Conservation (phyloP, 2,888 invertebrate genomes). For the Amblyteles armatorius region DNA sequence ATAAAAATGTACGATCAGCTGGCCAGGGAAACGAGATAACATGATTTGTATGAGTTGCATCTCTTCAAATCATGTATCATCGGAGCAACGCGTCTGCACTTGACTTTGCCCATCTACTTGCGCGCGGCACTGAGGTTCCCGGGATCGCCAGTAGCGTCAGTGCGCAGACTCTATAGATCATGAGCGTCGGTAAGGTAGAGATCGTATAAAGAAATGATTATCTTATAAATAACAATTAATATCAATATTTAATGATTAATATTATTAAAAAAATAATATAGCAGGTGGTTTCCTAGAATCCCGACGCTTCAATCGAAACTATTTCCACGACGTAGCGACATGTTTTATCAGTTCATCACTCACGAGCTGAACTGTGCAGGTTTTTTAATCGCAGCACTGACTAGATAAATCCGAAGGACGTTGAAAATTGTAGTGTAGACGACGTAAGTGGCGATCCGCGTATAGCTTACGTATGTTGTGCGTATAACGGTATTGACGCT, state of each 20-base stretch:
- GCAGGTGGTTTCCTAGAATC: background rate
- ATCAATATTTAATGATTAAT: background rate
- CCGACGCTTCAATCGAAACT: background rate
- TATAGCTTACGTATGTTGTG: no score
- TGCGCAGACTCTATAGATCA: slow-evolving; percentile 46
- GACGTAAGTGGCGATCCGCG: no score
- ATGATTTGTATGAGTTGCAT: background rate
- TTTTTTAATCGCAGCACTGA: background rate
- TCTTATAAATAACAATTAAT: no score
- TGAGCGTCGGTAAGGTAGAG: slow-evolving; percentile 29
- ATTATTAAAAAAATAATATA: background rate
- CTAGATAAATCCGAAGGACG: background rate
- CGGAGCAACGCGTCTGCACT: background rate
- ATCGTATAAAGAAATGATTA: background rate
- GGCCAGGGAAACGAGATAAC: background rate
- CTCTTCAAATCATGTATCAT: background rate
- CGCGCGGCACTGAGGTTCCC: background rate
- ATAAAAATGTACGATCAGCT: no score
- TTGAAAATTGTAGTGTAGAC: no score
- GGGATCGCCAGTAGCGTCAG: background rate
- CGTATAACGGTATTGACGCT: no score
- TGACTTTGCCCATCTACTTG: background rate
- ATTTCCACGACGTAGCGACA: background rate
- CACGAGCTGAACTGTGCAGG: background rate
- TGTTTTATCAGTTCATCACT: background rate